These are phyloP conservation scores for Piprites chloris DNA, from an alignment of 2,113 vertebrate genomes.

Conservation along the genomic window DNA sequence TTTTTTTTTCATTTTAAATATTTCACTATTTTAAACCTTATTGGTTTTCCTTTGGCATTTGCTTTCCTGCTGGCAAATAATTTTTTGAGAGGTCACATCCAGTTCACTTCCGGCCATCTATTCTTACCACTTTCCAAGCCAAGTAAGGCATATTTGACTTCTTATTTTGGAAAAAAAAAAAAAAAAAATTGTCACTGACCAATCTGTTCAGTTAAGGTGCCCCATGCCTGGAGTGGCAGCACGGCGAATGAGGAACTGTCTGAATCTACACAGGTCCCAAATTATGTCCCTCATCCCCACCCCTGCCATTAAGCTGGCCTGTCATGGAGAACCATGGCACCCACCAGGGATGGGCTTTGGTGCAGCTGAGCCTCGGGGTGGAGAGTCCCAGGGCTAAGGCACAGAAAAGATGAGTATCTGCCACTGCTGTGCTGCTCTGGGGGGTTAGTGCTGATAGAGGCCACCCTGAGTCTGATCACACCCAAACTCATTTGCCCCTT, in stretches of 20 bases:
- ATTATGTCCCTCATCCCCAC: fast-evolving
- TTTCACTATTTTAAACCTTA: background rate
- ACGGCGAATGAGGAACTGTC: background rate
- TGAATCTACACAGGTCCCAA: background rate
- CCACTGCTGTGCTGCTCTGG: fast-evolving
- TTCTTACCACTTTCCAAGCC: background rate
- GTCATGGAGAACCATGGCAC: fast-evolving
- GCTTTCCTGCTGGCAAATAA: background rate
- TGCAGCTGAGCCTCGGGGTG: fast-evolving
- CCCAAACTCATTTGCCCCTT: background rate
- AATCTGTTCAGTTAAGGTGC: background rate
- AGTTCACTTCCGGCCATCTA: background rate
- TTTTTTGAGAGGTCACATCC: background rate
- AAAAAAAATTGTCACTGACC: background rate
- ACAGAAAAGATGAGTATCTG: background rate
- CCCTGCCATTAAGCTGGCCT: fast-evolving
- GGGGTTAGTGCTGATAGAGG: background rate
- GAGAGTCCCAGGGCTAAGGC: background rate
- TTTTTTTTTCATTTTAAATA: background rate
- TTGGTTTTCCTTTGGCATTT: background rate
- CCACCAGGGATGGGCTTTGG: background rate
- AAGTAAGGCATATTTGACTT: background rate
- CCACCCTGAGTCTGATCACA: background rate
- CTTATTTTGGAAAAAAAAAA: background rate
- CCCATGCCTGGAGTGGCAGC: background rate